These are phyloP conservation scores for Melanogrammus aeglefinus DNA, from an alignment of 2,797 vertebrate genomes.

Conservation along the genomic window DNA sequence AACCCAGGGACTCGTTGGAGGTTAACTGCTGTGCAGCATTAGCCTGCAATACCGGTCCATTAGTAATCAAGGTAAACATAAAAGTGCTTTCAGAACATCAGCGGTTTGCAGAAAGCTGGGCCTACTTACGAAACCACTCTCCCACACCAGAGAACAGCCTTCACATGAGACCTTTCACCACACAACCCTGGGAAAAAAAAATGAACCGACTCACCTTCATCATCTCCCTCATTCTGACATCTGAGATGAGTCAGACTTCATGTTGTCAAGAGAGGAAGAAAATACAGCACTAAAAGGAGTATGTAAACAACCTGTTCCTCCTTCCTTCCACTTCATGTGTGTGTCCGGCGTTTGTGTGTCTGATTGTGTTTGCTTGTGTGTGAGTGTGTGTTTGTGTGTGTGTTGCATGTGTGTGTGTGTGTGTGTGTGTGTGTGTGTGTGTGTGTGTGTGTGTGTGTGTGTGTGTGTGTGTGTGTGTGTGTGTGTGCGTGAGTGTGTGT, in stretches of 20 bases:
- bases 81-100: neutral
- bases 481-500: no score
- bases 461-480: no score
- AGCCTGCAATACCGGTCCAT: neutral
- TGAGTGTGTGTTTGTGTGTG: neutral
- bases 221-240: conserved; percentile 53
- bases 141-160: neutral
- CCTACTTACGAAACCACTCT: conserved; percentile 16
- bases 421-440: no score
- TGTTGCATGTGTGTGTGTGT: no score
- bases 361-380: no score
- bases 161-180: neutral
- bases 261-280: neutral
- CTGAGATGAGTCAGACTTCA: conserved; percentile 35
- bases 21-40: neutral
- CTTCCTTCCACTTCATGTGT: no score
- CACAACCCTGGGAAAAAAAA: neutral
- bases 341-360: no score
- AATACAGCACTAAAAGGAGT: no score
- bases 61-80: neutral
- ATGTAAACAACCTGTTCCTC: no score
- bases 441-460: no score
- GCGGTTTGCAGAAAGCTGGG: conserved; percentile 11
- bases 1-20: neutral
- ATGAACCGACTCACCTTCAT: conserved; percentile 54